phyloP scores from a whole-genome alignment of 2,797 vertebrate genomes.

The Eulemur coronatus region DNA sequence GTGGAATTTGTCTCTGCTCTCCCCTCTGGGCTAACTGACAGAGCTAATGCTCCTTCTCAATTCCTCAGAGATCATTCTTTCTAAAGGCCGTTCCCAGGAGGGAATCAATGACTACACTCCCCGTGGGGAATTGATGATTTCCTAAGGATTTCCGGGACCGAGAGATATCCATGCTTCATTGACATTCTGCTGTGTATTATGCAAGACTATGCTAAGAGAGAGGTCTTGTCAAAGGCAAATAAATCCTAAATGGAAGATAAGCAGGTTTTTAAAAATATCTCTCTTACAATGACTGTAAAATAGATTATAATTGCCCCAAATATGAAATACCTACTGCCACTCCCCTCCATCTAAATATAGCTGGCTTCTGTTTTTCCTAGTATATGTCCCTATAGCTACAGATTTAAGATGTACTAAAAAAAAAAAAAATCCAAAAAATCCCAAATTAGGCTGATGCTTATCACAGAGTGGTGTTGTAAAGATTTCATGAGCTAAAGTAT shows the following conservation, averaged over 20 bases:
- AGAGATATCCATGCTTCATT: conserved; percentile 35
- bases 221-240: conserved; percentile 57
- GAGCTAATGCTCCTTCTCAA: conserved; percentile 71
- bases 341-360: conserved; percentile 55
- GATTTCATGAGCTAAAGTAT: background rate
- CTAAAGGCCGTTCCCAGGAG: conserved; percentile 68
- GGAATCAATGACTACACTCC: conserved; percentile 57
- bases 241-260: conserved; percentile 65
- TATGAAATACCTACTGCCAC: background rate
- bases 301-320: conserved; percentile 57
- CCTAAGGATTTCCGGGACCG: conserved; percentile 60
- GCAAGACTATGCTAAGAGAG: conserved; percentile 40
- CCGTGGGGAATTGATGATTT: conserved; percentile 67
- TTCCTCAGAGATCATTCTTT: conserved; percentile 76
- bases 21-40: conserved; percentile 67
- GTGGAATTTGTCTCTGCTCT: conserved; percentile 64
- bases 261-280: conserved; percentile 39
- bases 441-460: background rate
- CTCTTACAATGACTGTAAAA: conserved; percentile 44
- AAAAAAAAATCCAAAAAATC: background rate
- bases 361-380: background rate
- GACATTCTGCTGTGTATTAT: conserved; percentile 53
- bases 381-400: background rate
- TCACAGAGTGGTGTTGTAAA: background rate
- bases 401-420: background rate